Conservation (phyloP, 2,797 vertebrate species). For the Pseudochirops cupreus region DNA sequence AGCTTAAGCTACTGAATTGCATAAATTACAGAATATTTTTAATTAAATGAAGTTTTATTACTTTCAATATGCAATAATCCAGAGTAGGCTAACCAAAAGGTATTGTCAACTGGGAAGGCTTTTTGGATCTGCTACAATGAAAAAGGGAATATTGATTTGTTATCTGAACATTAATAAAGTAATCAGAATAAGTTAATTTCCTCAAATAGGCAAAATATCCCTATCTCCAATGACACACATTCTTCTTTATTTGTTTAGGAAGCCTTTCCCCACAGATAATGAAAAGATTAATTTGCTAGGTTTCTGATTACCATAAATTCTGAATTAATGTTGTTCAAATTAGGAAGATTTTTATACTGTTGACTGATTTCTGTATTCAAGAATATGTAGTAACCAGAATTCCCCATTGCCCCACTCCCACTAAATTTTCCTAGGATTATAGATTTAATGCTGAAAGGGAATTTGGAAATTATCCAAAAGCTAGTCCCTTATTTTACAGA, state of each 20-base stretch:
- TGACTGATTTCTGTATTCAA: neutral
- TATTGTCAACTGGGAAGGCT: neutral
- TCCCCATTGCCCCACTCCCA: neutral
- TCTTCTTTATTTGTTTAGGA: neutral
- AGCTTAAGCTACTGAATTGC: neutral
- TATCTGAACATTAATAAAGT: neutral
- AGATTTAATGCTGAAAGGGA: neutral
- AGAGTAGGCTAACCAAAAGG: constrained; percentile 11
- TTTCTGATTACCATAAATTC: neutral
- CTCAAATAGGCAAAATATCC: neutral
- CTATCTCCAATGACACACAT: neutral
- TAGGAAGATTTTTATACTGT: neutral
- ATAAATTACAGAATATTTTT: constrained; percentile 17
- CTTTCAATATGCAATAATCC: neutral
- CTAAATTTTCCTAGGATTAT: neutral
- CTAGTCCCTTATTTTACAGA: neutral
- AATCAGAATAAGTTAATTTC: neutral
- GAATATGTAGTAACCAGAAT: neutral
- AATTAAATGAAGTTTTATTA: constrained; percentile 35
- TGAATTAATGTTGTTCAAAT: neutral
- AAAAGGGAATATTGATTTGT: neutral
- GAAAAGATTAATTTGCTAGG: neutral
- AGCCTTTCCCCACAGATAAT: neutral
- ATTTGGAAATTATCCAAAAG: neutral
- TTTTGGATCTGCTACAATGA: neutral